A percentile compares a stretch with the other conserved stretches of the same genome.
phyloP scores from a whole-genome alignment of 2,888 invertebrate species.

The Caenorhabditis wallacei region DNA sequence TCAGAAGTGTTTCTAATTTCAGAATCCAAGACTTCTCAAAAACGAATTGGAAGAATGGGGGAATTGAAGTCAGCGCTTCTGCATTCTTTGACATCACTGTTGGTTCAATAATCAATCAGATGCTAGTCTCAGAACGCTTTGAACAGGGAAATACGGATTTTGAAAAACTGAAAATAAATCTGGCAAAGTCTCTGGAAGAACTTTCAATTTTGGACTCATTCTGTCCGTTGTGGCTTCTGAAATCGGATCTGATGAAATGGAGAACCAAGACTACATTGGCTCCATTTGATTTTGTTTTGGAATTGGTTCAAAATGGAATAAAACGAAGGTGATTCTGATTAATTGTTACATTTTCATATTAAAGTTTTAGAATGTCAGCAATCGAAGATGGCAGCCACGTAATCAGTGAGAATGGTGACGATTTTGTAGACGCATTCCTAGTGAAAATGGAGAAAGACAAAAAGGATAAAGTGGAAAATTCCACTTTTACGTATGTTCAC shows the following conservation, averaged over 20 bases:
- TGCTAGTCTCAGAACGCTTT: conserved; percentile 65
- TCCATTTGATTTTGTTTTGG: conserved; percentile 16
- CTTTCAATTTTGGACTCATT: conserved; percentile 17
- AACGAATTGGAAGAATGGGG: conserved; percentile 21
- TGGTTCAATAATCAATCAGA: conserved; percentile 69
- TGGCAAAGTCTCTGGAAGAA: conserved; percentile 13
- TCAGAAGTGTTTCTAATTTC: too few species aligned
- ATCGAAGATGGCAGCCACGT: conserved; percentile 61
- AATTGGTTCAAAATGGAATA: conserved; percentile 6
- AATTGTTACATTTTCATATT: not conserved
- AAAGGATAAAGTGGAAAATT: conserved; percentile 22
- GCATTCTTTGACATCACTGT: conserved; percentile 66
- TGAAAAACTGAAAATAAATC: conserved; percentile 10
- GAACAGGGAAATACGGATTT: conserved; percentile 46
- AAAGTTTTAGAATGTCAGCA: conserved; percentile 35
- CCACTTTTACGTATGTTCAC: conserved; percentile 38
- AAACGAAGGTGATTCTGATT: not conserved
- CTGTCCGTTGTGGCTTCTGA: conserved; percentile 34
- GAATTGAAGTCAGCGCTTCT: conserved; percentile 30
- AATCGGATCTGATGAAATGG: conserved; percentile 35
- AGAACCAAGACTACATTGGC: conserved; percentile 17
- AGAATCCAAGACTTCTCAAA: conserved; percentile 23
- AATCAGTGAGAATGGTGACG: conserved; percentile 59
- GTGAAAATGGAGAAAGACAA: conserved; percentile 66
- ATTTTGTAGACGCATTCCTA: conserved; percentile 70